Percentiles rank a stretch among this genome's conserved stretches.
phyloP scores from a whole-genome alignment of 2,888 invertebrate species.

The Drosophila seclusa region DNA sequence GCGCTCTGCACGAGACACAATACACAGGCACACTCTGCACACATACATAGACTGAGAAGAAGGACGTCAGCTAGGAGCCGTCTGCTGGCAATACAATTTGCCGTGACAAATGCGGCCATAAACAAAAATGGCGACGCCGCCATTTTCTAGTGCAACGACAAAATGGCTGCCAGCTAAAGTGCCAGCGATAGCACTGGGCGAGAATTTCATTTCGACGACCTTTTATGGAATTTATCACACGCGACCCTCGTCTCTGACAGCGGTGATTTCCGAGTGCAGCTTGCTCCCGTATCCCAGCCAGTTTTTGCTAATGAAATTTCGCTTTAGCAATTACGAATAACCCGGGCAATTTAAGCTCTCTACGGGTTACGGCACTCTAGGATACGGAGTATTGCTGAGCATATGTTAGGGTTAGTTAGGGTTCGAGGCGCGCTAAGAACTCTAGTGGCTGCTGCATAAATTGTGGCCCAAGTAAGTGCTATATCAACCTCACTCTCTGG shows the following conservation, averaged over 20 bases:
- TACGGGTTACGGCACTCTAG: constrained; percentile 18
- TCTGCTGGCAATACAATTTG: constrained; percentile 66
- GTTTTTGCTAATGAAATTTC: constrained; percentile 70
- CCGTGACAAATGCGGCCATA: constrained; percentile 75
- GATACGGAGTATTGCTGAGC: not conserved
- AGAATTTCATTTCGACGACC: constrained; percentile 70
- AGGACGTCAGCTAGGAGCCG: constrained; percentile 28
- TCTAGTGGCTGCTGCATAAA: constrained; percentile 56
- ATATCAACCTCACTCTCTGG: not conserved
- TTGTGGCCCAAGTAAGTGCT: constrained; percentile 30
- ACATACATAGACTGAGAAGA: not conserved
- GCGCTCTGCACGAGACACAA: constrained; percentile 29
- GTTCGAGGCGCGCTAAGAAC: constrained; percentile 45
- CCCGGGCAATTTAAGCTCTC: constrained; percentile 43
- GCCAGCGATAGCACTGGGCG: constrained; percentile 40
- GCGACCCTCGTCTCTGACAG: constrained; percentile 41
- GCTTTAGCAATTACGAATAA: constrained; percentile 61
- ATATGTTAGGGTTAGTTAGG: constrained; percentile 27
- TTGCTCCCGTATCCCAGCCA: constrained; percentile 8
- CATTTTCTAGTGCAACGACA: constrained; percentile 73
- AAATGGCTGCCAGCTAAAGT: constrained; percentile 67
- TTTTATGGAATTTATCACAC: constrained; percentile 74
- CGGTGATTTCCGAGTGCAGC: constrained; percentile 28
- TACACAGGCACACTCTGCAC: not conserved
- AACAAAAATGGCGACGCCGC: constrained; percentile 72